Evolutionary conservation across 1,140 invertebrate species (phyloP).

Genomic region (Hydropsyche tenuis): DNA sequence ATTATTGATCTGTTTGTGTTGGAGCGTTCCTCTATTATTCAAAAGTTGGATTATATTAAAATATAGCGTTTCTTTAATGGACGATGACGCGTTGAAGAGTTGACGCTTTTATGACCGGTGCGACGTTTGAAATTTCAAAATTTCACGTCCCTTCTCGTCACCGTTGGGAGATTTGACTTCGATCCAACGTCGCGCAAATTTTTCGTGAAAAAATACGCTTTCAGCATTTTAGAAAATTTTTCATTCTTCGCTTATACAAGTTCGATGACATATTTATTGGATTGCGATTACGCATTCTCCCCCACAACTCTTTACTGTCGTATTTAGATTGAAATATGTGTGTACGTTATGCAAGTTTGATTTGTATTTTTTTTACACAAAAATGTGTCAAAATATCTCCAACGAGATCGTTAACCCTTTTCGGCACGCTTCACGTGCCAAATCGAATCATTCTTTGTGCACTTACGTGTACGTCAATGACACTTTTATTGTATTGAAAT

Average conservation of each 20-base stretch:
- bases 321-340: too few relatives aligned
- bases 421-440: neutral
- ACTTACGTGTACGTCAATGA: neutral
- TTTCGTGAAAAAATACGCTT: neutral
- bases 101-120: neutral
- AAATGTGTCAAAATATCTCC: neutral
- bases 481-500: slow-evolving; percentile 4
- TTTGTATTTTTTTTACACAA: neutral
- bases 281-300: neutral
- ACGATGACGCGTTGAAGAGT: neutral
- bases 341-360: too few relatives aligned
- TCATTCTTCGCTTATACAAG: neutral
- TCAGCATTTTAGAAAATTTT: neutral
- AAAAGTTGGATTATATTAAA: too few relatives aligned
- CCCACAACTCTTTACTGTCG: neutral
- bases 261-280: slow-evolving; percentile 6
- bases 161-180: neutral
- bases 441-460: neutral
- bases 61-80: too few relatives aligned
- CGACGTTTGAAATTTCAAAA: neutral
- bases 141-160: neutral
- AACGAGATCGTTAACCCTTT: slow-evolving; percentile 6
- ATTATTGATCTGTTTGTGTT: too few relatives aligned
- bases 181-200: neutral
- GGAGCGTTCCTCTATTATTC: too few relatives aligned